phyloP scores from a whole-genome alignment of 2,797 vertebrate genomes.

The Fringilla coelebs region DNA sequence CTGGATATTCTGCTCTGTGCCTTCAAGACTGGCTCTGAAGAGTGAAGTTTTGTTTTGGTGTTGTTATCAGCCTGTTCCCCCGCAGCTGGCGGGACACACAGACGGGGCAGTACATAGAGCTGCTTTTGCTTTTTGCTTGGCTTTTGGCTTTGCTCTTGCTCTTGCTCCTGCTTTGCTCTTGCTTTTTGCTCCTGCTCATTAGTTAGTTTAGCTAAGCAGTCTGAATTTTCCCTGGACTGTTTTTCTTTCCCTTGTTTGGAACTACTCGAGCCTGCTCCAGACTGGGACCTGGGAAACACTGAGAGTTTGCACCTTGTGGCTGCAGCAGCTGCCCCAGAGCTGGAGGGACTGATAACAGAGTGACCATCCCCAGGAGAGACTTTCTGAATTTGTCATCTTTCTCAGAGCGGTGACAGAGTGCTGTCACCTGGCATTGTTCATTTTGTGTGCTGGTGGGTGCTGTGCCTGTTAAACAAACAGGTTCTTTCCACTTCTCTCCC shows the following conservation, averaged over 20 bases:
- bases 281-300: too few relatives aligned
- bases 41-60: background rate
- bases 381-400: background rate
- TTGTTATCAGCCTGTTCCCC: background rate
- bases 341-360: fast-evolving
- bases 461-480: background rate
- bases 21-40: background rate
- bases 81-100: fast-evolving
- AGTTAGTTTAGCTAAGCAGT: too few relatives aligned
- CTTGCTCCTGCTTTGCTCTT: too few relatives aligned
- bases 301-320: too few relatives aligned
- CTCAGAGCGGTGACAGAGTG: background rate
- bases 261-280: fast-evolving
- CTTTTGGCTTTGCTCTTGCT: too few relatives aligned
- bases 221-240: too few relatives aligned
- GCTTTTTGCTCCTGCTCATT: too few relatives aligned
- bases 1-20: background rate
- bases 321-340: background rate
- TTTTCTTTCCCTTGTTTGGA: too few relatives aligned
- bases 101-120: background rate
- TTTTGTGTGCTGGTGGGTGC: background rate
- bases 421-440: background rate
- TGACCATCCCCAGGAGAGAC: fast-evolving
- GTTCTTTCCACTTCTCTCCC: background rate
- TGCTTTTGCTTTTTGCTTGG: background rate